Conservation (phyloP, 53 echinoderm and acorn worm genomes). For the Paracentrotus lividus region DNA sequence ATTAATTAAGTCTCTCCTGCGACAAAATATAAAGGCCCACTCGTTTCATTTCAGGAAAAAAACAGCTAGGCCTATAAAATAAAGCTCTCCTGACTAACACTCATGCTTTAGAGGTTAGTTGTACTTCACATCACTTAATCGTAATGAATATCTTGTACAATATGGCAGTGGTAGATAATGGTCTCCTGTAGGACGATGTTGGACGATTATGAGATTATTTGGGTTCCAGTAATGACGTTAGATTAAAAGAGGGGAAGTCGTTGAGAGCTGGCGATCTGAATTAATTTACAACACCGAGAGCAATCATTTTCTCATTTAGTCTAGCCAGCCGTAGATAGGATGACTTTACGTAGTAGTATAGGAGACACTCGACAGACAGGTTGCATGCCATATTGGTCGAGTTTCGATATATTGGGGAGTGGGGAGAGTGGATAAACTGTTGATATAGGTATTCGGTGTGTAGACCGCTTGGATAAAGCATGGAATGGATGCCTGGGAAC, state of each 20-base stretch:
- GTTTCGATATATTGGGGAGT: neutral
- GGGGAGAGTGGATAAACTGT: neutral
- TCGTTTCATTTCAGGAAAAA: no score
- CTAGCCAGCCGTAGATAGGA: neutral
- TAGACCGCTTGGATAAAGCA: neutral
- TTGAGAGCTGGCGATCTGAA: neutral
- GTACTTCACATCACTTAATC: neutral
- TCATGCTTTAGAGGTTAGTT: no score
- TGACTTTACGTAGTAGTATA: neutral
- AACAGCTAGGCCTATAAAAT: no score
- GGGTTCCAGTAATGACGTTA: neutral
- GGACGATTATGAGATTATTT: neutral
- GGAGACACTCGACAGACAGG: neutral
- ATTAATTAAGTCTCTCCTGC: no score
- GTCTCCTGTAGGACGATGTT: neutral
- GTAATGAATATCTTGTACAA: neutral
- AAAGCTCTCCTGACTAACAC: no score
- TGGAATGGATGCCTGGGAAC: neutral
- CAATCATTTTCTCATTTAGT: slow-evolving; percentile 32
- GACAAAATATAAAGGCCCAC: no score
- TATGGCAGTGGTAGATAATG: neutral
- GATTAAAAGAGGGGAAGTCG: slow-evolving; percentile 20
- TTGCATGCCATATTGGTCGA: no score
- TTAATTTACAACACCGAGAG: neutral
- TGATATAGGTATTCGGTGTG: no score